These are phyloP conservation scores for Aleadryas rufinucha DNA, from an alignment of 2,113 vertebrate genomes.

Conservation along the genomic window DNA sequence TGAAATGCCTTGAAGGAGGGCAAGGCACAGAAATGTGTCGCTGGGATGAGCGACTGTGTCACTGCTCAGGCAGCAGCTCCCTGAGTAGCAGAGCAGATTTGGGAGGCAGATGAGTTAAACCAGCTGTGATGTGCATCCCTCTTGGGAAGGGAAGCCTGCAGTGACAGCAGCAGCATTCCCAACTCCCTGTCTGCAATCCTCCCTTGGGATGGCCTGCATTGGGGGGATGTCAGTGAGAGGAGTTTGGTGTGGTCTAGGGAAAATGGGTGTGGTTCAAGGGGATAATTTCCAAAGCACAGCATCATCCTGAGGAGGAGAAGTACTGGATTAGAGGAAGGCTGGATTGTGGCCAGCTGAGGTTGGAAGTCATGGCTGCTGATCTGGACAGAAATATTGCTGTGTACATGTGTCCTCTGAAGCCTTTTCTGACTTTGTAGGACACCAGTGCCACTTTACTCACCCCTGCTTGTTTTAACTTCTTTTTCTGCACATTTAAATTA, in stretches of 20 bases:
- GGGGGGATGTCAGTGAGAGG: not conserved
- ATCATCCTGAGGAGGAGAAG: not conserved
- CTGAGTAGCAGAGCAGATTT: not conserved
- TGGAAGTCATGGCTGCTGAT: not conserved
- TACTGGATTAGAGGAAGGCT: not conserved
- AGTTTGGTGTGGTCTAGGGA: not conserved
- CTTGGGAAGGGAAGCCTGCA: not conserved
- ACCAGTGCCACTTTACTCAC: not conserved
- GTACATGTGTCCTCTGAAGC: not conserved
- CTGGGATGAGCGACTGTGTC: not conserved
- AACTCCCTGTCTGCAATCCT: not conserved
- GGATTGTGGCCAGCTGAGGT: not conserved
- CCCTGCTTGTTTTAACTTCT: not conserved
- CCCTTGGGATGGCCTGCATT: accelerated
- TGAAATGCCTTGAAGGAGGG: not conserved
- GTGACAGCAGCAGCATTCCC: not conserved
- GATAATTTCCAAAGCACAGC: not conserved
- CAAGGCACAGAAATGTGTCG: not conserved
- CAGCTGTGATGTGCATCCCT: not conserved
- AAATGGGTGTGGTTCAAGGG: not conserved
- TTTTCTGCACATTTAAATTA: not conserved
- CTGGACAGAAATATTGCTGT: not conserved
- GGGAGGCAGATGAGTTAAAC: not conserved
- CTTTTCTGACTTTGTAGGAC: not conserved
- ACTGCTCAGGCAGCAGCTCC: not conserved